phyloP scores from a whole-genome alignment of 2,113 vertebrate species.

The Halichoerus grypus region DNA sequence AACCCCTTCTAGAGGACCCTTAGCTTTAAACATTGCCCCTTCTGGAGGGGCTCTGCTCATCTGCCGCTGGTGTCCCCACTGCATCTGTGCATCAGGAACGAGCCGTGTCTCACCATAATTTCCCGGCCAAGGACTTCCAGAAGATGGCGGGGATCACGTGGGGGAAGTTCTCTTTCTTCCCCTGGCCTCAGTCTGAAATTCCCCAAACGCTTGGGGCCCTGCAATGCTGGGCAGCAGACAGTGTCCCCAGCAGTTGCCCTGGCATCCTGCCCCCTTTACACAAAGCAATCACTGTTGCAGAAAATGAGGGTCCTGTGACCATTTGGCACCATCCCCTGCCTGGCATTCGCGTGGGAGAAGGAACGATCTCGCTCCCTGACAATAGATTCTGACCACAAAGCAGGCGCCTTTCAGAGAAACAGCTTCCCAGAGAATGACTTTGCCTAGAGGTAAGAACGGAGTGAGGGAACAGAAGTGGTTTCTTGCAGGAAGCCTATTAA shows the following conservation, averaged over 20 bases:
- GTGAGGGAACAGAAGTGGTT: neutral
- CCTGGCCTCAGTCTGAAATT: slow-evolving; percentile 53
- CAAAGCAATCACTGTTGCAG: slow-evolving; percentile 79
- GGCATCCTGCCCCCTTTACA: slow-evolving; percentile 72
- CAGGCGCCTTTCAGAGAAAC: slow-evolving; percentile 34
- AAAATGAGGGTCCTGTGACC: slow-evolving; percentile 74
- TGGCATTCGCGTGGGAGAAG: slow-evolving; percentile 73
- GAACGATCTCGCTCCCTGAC: slow-evolving; percentile 62
- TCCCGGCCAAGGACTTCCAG: neutral
- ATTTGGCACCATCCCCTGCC: slow-evolving; percentile 58
- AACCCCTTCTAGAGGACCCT: neutral
- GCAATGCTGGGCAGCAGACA: neutral
- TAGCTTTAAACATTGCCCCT: neutral
- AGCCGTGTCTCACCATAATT: neutral
- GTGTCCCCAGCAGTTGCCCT: slow-evolving; percentile 52
- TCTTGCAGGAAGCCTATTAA: neutral
- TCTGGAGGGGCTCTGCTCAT: neutral
- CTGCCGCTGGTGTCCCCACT: neutral
- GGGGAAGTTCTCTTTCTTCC: slow-evolving; percentile 33
- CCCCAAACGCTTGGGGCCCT: slow-evolving; percentile 46
- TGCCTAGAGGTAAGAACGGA: slow-evolving; percentile 38
- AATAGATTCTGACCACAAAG: slow-evolving; percentile 51
- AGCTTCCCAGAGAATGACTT: slow-evolving; percentile 3
- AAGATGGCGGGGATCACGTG: slow-evolving; percentile 2
- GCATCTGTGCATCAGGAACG: neutral